A percentile compares a stretch with the other conserved stretches of the same genome.
These are phyloP conservation scores for Bembecia ichneumoniformis DNA, from an alignment of 2,888 invertebrate genomes.

Conservation along the genomic window DNA sequence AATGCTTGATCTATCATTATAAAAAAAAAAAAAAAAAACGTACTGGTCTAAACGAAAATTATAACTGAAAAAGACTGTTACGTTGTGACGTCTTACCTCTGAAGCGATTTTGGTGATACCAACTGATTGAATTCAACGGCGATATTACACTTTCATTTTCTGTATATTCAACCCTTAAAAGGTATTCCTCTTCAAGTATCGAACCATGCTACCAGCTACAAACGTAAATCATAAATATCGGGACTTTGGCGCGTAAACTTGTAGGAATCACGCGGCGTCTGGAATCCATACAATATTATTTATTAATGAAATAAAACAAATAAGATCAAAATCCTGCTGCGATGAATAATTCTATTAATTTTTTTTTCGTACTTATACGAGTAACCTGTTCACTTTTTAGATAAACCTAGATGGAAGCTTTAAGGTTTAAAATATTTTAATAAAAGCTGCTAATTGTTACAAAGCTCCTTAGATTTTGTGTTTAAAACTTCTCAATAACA, in stretches of 20 bases:
- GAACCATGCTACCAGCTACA: constrained; percentile 26
- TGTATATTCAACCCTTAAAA: constrained; percentile 6
- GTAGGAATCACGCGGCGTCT: constrained; percentile 38
- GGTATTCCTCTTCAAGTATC: constrained; percentile 14
- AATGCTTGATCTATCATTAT: too few relatives aligned
- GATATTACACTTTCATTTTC: background rate
- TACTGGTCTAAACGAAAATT: too few relatives aligned
- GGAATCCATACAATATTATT: constrained; percentile 40
- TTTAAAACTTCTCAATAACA: too few relatives aligned
- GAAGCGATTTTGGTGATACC: background rate
- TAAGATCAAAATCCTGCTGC: constrained; percentile 48
- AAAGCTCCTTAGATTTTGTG: too few relatives aligned
- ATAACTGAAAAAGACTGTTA: too few relatives aligned
- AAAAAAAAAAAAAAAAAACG: too few relatives aligned
- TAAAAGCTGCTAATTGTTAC: too few relatives aligned
- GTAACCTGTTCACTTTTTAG: background rate
- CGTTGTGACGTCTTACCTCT: too few relatives aligned
- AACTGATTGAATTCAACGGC: background rate
- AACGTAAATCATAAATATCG: constrained; percentile 55
- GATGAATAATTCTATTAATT: constrained; percentile 4
- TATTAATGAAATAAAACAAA: constrained; percentile 55
- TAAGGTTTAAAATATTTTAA: too few relatives aligned
- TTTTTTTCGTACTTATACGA: background rate
- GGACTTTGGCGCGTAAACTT: constrained; percentile 31
- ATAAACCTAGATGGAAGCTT: too few relatives aligned